phyloP scores from a whole-genome alignment of 2,888 invertebrate genomes.

The Andrena hattorfiana region DNA sequence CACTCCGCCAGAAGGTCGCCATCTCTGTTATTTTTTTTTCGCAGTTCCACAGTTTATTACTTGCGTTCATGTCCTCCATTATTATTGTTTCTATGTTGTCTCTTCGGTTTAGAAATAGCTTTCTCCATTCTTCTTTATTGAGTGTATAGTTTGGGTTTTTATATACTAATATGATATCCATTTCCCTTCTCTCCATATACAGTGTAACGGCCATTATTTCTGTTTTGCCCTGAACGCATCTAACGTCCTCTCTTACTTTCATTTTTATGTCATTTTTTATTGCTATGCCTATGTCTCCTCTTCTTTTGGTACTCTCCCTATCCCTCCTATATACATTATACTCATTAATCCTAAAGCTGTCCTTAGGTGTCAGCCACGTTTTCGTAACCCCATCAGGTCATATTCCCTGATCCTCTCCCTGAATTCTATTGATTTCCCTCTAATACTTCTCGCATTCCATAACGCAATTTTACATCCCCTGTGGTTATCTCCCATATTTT shows the following conservation, averaged over 20 bases:
- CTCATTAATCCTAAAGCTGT: neutral
- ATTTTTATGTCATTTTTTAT: neutral
- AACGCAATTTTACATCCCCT: too few relatives aligned
- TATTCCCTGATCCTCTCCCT: too few relatives aligned
- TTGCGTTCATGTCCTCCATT: neutral
- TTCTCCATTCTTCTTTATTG: neutral
- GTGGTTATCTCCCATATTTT: too few relatives aligned
- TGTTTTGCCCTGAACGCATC: neutral
- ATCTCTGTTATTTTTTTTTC: neutral
- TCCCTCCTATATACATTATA: neutral
- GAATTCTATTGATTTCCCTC: too few relatives aligned
- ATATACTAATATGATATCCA: neutral
- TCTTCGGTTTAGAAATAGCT: neutral
- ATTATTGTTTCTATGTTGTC: neutral
- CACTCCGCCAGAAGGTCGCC: neutral
- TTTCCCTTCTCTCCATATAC: neutral
- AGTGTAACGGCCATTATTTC: neutral
- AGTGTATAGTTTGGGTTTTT: neutral
- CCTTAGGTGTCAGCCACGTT: neutral
- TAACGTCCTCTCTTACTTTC: neutral
- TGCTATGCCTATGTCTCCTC: neutral
- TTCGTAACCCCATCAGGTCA: too few relatives aligned
- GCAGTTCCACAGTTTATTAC: neutral
- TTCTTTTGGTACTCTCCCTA: too few relatives aligned
- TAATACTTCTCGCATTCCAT: too few relatives aligned